A percentile compares a stretch with the other conserved stretches of the same genome.
phyloP scores from a whole-genome alignment of 2,888 invertebrate species.

The Orthosia cruda region DNA sequence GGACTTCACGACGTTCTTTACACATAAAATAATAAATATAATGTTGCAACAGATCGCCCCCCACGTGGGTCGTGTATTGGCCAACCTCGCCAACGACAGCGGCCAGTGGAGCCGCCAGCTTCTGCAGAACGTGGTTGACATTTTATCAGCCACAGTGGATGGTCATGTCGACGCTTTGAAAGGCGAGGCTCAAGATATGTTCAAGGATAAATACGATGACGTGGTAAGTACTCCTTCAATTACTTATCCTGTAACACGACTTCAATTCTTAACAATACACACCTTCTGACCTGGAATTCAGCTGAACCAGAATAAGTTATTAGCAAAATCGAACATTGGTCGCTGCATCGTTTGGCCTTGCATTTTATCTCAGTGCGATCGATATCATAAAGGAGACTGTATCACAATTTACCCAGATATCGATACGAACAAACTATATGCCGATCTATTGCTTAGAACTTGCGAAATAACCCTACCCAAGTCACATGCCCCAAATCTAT shows the following conservation, averaged over 20 bases:
- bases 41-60: conserved; percentile 83
- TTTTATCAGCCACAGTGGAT: conserved; percentile 83
- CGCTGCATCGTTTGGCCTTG: neutral
- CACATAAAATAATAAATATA: conserved; percentile 6
- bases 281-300: neutral
- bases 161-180: conserved; percentile 71
- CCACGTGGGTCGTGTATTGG: conserved; percentile 89
- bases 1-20: neutral
- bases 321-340: conserved; percentile 8
- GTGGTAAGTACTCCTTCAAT: conserved; percentile 83
- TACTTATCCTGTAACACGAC: neutral
- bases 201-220: conserved; percentile 87
- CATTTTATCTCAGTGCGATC: neutral
- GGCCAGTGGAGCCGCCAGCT: conserved; percentile 90
- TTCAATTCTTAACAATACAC: conserved; percentile 7
- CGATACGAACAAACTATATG: too few relatives aligned
- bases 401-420: too few relatives aligned
- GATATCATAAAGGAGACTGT: neutral
- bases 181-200: conserved; percentile 75
- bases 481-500: too few relatives aligned
- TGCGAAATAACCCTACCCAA: too few relatives aligned
- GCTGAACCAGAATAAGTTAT: conserved; percentile 21
- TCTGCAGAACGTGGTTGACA: conserved; percentile 93
- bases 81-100: conserved; percentile 91
- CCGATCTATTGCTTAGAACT: too few relatives aligned